Percentiles rank a stretch among this genome's conserved stretches.
Evolutionary conservation across 1,140 invertebrate genomes (phyloP).

Genomic region (Battus philenor): DNA sequence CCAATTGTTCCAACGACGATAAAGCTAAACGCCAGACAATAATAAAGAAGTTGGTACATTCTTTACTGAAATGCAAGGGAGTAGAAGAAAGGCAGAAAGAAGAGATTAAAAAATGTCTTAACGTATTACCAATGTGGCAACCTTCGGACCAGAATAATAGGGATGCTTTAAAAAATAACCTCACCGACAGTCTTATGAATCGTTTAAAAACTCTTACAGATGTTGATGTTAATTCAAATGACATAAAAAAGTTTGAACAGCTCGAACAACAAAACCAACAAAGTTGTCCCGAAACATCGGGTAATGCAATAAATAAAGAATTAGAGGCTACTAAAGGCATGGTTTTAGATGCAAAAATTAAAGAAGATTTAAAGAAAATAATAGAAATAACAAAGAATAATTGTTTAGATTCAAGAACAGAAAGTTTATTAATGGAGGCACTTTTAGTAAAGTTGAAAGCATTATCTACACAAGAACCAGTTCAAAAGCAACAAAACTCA

Average conservation of each 20-base stretch:
- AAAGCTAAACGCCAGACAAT: slow-evolving; percentile 3
- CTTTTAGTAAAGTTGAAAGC: slow-evolving; percentile 7
- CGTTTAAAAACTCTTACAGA: neutral
- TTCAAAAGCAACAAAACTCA: too few relatives aligned
- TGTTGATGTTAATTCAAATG: neutral
- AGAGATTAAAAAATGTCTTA: slow-evolving; percentile 7
- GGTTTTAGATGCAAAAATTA: neutral
- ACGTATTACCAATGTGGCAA: slow-evolving; percentile 8
- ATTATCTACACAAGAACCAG: neutral
- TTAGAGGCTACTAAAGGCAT: neutral
- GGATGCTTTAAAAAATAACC: slow-evolving; percentile 3
- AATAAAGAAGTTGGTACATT: slow-evolving; percentile 1
- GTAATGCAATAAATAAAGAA: neutral
- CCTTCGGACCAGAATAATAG: neutral
- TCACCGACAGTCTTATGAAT: slow-evolving; percentile 6
- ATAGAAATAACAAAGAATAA: slow-evolving; percentile 4
- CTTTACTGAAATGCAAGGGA: slow-evolving; percentile 5
- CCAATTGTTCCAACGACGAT: slow-evolving; percentile 9
- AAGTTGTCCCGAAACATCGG: neutral
- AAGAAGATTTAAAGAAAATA: slow-evolving; percentile 7
- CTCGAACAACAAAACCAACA: neutral
- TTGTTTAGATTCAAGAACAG: slow-evolving; percentile 1
- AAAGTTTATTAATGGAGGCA: slow-evolving; percentile 7
- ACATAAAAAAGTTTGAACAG: slow-evolving; percentile 1
- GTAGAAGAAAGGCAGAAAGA: slow-evolving; percentile 10